These are phyloP conservation scores for Macrotus californicus DNA, from an alignment of 2,113 vertebrate genomes.

Conservation along the genomic window DNA sequence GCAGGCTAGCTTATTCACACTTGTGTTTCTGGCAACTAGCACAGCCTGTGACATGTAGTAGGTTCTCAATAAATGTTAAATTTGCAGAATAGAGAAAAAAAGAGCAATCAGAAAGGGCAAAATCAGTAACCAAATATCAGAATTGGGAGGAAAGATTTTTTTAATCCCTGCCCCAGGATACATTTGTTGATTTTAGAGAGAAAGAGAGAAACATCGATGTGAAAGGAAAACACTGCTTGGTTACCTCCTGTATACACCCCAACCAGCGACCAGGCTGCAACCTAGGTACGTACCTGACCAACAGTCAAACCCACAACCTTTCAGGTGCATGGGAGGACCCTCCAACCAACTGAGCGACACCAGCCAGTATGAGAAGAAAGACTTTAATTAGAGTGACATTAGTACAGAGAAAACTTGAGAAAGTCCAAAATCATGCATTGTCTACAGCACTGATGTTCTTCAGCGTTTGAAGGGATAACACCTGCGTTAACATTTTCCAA, in stretches of 20 bases:
- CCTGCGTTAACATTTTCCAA: background rate
- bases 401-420: background rate
- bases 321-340: too few relatives aligned
- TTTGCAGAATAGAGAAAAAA: constrained; percentile 9
- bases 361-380: background rate
- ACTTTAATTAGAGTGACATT: constrained; percentile 1
- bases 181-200: too few relatives aligned
- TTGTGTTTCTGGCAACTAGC: constrained; percentile 11
- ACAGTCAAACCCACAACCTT: too few relatives aligned
- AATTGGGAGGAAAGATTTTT: background rate
- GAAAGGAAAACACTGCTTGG: too few relatives aligned
- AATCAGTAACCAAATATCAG: background rate
- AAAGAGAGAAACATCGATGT: too few relatives aligned
- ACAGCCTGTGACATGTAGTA: background rate
- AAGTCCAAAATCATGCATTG: background rate
- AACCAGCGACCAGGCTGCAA: too few relatives aligned
- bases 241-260: too few relatives aligned
- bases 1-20: background rate
- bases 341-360: too few relatives aligned
- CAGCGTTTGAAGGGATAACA: background rate
- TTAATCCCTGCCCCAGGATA: too few relatives aligned
- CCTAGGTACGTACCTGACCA: too few relatives aligned
- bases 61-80: constrained; percentile 8
- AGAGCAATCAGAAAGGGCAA: background rate
- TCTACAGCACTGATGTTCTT: background rate